These are phyloP conservation scores for Cydia pomonella DNA, from an alignment of 1,140 invertebrate species.

Conservation along the genomic window DNA sequence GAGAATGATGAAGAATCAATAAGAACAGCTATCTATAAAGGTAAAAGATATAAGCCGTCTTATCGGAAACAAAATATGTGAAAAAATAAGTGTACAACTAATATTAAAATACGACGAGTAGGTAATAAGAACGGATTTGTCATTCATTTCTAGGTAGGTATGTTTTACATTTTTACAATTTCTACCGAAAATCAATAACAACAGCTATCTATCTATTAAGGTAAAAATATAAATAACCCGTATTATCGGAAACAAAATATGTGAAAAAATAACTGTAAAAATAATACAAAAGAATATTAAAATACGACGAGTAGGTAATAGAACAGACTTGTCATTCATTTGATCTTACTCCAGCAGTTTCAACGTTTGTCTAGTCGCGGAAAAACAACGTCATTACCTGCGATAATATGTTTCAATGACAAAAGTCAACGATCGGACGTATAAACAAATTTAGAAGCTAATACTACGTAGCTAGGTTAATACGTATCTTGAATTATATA, in stretches of 20 bases:
- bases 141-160: not conserved
- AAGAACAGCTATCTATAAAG: too few relatives aligned
- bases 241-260: too few relatives aligned
- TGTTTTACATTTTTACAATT: too few relatives aligned
- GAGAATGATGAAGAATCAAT: too few relatives aligned
- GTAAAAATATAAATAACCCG: too few relatives aligned
- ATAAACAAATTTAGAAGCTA: slow-evolving; percentile 3
- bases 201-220: too few relatives aligned
- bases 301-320: not conserved
- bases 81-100: too few relatives aligned
- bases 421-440: not conserved
- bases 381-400: not conserved
- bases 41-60: too few relatives aligned
- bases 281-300: not conserved
- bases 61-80: too few relatives aligned
- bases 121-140: not conserved
- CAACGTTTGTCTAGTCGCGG: not conserved
- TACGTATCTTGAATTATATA: not conserved
- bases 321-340: not conserved
- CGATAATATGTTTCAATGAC: not conserved
- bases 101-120: not conserved
- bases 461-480: not conserved
- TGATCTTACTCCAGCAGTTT: not conserved
- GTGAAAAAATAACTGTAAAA: too few relatives aligned
- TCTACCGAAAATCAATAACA: too few relatives aligned